phyloP scores from a whole-genome alignment of 2,888 invertebrate genomes.

The Glyphotaelius pellucidus region DNA sequence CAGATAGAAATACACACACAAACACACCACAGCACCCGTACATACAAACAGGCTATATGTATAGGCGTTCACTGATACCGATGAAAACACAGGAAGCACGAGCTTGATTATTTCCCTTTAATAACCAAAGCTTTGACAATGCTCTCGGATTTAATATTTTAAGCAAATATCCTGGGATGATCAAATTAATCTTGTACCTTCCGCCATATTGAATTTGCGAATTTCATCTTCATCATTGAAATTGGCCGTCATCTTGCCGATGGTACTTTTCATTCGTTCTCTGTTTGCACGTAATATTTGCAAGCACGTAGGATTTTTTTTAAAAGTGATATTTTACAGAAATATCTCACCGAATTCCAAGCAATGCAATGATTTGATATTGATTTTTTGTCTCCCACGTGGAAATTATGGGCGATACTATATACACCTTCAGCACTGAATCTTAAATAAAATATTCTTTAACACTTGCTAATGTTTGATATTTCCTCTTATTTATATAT shows the following conservation, averaged over 20 bases:
- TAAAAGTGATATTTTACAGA: too few species aligned
- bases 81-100: background rate
- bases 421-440: too few species aligned
- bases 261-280: background rate
- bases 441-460: too few species aligned
- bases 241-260: background rate
- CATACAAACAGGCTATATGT: background rate
- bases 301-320: background rate
- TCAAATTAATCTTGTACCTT: background rate
- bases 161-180: background rate
- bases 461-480: too few species aligned
- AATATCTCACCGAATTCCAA: too few species aligned
- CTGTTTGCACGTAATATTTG: background rate
- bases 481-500: too few species aligned
- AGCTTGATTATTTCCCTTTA: background rate
- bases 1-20: background rate
- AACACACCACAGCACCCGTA: background rate
- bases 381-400: too few species aligned
- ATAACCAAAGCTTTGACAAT: constrained; percentile 2
- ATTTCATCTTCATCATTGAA: background rate
- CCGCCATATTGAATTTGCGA: background rate
- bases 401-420: too few species aligned
- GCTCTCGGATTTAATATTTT: background rate
- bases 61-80: background rate
- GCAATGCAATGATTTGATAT: too few species aligned